Evolutionary conservation across 2,113 vertebrate genomes (phyloP).

Genomic region (Chunga burmeisteri): DNA sequence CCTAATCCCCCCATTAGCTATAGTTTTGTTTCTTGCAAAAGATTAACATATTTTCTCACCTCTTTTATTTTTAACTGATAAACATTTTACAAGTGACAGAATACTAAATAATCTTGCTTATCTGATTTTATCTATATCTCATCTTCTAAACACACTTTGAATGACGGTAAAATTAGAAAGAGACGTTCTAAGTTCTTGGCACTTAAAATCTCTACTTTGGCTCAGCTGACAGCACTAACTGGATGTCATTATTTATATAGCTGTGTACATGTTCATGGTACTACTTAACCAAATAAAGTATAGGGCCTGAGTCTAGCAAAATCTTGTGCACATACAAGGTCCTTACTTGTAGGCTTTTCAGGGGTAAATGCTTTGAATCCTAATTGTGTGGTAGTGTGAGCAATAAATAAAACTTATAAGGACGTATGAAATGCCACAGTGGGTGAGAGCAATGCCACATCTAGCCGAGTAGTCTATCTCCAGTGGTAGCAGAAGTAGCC

Average conservation of each 20-base stretch:
- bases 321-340: neutral
- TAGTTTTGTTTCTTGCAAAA: neutral
- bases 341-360: neutral
- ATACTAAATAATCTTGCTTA: slow-evolving; percentile 22
- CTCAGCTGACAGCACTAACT: neutral
- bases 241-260: slow-evolving; percentile 32
- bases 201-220: slow-evolving; percentile 3
- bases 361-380: neutral
- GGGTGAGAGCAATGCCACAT: neutral
- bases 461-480: neutral
- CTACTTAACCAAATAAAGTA: slow-evolving; percentile 46
- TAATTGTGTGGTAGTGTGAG: neutral
- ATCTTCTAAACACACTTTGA: slow-evolving; percentile 32
- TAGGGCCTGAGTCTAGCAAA: neutral
- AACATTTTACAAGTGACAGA: slow-evolving; percentile 8
- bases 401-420: neutral
- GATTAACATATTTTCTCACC: slow-evolving; percentile 25
- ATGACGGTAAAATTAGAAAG: slow-evolving; percentile 49
- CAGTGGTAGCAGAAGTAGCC: neutral
- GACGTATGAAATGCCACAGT: neutral
- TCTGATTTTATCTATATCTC: slow-evolving; percentile 42
- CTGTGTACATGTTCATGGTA: neutral
- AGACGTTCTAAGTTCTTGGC: slow-evolving; percentile 38
- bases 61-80: slow-evolving; percentile 14
- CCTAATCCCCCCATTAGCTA: neutral